phyloP scores from a whole-genome alignment of 1,140 invertebrate species.

The Drosophila ficusphila region DNA sequence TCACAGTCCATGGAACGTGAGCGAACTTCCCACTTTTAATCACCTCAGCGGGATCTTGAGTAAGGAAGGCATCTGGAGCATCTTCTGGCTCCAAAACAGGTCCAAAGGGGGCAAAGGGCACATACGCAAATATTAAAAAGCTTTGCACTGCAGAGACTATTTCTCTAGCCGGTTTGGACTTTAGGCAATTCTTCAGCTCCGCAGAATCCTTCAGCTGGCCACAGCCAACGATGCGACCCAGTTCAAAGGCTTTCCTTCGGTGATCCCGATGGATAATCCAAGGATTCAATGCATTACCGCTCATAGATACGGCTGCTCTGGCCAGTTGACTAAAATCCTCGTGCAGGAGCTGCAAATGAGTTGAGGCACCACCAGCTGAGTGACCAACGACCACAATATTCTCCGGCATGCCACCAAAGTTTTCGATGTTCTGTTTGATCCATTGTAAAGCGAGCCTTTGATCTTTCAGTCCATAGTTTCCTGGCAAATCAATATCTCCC shows the following conservation, averaged over 20 bases:
- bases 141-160: slow-evolving; percentile 49
- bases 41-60: slow-evolving; percentile 84
- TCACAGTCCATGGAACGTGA: slow-evolving; percentile 85
- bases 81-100: slow-evolving; percentile 85
- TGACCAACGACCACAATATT: slow-evolving; percentile 84
- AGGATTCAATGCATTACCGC: slow-evolving; percentile 62
- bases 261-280: slow-evolving; percentile 85
- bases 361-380: slow-evolving; percentile 86
- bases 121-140: slow-evolving; percentile 84
- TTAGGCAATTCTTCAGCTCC: slow-evolving; percentile 86
- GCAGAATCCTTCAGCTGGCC: slow-evolving; percentile 64
- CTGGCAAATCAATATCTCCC: slow-evolving; percentile 43
- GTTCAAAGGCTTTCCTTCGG: slow-evolving; percentile 85
- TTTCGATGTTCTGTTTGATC: slow-evolving; percentile 45
- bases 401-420: slow-evolving; percentile 89
- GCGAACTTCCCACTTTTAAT: slow-evolving; percentile 84
- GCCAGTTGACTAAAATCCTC: slow-evolving; percentile 55
- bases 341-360: slow-evolving; percentile 88
- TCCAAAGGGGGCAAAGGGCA: slow-evolving; percentile 87
- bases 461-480: slow-evolving; percentile 76
- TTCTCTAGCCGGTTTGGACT: slow-evolving; percentile 83
- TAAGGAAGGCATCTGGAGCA: slow-evolving; percentile 84
- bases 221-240: slow-evolving; percentile 86
- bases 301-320: slow-evolving; percentile 59
- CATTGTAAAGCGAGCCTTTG: slow-evolving; percentile 59